phyloP scores from a whole-genome alignment of 2,113 vertebrate genomes.

The Jaculus jaculus region DNA sequence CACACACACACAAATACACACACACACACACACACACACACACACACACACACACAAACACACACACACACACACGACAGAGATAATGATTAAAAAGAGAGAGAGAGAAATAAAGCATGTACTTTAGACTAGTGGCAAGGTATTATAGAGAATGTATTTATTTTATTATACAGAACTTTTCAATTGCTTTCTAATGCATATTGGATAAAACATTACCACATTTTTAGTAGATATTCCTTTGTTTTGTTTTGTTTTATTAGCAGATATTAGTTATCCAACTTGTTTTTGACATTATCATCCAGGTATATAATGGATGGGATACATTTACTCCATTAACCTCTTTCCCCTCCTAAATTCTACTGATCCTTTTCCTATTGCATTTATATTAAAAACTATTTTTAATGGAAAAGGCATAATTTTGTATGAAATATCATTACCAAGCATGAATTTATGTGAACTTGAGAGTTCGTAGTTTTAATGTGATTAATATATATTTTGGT shows the following conservation, averaged over 20 bases:
- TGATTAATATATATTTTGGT: slow-evolving; percentile 3
- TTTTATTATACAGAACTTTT: slow-evolving; percentile 56
- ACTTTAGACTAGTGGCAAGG: slow-evolving; percentile 64
- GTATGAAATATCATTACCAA: slow-evolving; percentile 31
- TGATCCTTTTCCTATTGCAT: neutral
- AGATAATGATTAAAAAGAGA: too few species aligned
- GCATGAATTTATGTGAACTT: neutral
- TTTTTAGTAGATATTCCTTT: neutral
- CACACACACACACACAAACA: too few species aligned
- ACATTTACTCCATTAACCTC: neutral
- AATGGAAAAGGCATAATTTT: slow-evolving; percentile 24
- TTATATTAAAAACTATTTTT: slow-evolving; percentile 61
- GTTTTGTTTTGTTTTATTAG: neutral
- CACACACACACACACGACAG: too few species aligned
- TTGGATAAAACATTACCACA: slow-evolving; percentile 37
- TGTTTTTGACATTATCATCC: neutral
- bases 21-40: too few species aligned
- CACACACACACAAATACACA: too few species aligned
- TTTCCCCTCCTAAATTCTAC: neutral
- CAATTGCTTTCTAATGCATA: slow-evolving; percentile 7
- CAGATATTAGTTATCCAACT: too few species aligned
- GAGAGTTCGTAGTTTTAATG: neutral
- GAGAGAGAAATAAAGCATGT: slow-evolving; percentile 25
- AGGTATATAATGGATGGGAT: neutral
- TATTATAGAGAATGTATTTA: slow-evolving; percentile 41